phyloP scores from a whole-genome alignment of 2,113 vertebrate species.

The Siphamia tubifer region DNA sequence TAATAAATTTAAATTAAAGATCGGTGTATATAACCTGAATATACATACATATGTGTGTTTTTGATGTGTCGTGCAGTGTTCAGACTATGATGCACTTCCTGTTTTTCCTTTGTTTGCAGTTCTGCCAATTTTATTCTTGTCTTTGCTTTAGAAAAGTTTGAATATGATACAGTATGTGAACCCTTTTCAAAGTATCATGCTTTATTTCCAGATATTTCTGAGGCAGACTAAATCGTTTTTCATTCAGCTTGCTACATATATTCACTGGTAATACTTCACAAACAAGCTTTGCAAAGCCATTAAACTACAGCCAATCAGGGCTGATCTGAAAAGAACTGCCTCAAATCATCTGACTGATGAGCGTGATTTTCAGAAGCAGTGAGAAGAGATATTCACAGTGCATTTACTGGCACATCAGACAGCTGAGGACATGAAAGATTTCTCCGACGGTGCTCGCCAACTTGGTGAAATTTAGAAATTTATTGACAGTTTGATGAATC shows the following conservation, averaged over 20 bases:
- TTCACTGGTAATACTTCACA: slow-evolving; percentile 1
- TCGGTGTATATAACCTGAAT: no score
- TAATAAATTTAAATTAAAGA: no score
- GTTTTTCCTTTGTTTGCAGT: no score
- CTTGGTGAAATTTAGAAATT: slow-evolving; percentile 13
- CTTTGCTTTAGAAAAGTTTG: no score
- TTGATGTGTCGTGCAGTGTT: no score
- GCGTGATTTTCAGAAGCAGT: background rate
- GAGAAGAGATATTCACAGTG: slow-evolving; percentile 6
- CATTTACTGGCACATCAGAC: slow-evolving; percentile 14
- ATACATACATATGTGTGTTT: no score
- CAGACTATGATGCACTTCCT: no score
- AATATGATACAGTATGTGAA: background rate
- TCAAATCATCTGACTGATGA: background rate
- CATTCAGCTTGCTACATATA: background rate
- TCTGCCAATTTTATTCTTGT: no score
- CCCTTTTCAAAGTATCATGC: background rate
- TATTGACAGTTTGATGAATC: slow-evolving; percentile 43
- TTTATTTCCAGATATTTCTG: background rate
- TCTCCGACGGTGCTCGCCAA: slow-evolving; percentile 1
- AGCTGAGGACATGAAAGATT: slow-evolving; percentile 32
- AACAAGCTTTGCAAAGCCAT: background rate
- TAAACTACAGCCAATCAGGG: background rate
- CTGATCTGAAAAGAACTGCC: slow-evolving; percentile 4
- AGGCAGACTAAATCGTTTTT: background rate